These are phyloP conservation scores for Drosophila mauritiana DNA, from an alignment of 1,140 invertebrate species.

Conservation along the genomic window DNA sequence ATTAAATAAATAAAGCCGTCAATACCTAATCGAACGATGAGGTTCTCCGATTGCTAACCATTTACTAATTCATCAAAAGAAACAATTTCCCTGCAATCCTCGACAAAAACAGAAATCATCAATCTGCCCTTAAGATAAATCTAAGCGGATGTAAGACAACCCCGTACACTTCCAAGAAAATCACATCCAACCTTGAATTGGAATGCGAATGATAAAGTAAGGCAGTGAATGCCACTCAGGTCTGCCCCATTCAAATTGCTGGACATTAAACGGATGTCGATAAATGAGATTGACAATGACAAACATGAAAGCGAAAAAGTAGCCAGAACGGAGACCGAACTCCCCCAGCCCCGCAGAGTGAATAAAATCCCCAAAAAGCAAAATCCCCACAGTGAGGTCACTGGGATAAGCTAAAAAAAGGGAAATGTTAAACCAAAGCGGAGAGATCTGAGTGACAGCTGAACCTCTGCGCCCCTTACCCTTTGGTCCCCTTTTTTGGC, in stretches of 20 bases:
- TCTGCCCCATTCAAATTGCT: conserved; percentile 66
- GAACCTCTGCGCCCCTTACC: conserved; percentile 18
- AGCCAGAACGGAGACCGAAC: conserved; percentile 51
- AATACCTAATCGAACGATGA: not conserved
- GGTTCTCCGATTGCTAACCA: too few relatives aligned
- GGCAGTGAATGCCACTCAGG: conserved; percentile 44
- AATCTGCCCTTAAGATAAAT: conserved; percentile 20
- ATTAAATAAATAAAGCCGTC: too few relatives aligned
- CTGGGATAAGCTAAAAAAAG: conserved; percentile 53
- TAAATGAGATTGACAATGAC: conserved; percentile 83
- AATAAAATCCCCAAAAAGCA: conserved; percentile 65
- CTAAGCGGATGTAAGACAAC: conserved; percentile 33
- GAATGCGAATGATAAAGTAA: conserved; percentile 41
- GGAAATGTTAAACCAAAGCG: conserved; percentile 69
- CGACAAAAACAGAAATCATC: conserved; percentile 19
- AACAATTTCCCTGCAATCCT: not conserved
- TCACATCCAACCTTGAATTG: conserved; percentile 51
- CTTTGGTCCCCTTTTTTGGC: not conserved
- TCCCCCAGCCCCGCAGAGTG: conserved; percentile 42
- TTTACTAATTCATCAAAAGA: not conserved
- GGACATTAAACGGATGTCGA: conserved; percentile 76
- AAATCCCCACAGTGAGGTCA: conserved; percentile 72
- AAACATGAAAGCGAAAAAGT: conserved; percentile 78
- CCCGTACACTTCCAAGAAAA: not conserved
- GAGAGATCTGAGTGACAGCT: conserved; percentile 49